These are phyloP conservation scores for Eristalis tenax DNA, from an alignment of 2,888 invertebrate species.

Conservation along the genomic window DNA sequence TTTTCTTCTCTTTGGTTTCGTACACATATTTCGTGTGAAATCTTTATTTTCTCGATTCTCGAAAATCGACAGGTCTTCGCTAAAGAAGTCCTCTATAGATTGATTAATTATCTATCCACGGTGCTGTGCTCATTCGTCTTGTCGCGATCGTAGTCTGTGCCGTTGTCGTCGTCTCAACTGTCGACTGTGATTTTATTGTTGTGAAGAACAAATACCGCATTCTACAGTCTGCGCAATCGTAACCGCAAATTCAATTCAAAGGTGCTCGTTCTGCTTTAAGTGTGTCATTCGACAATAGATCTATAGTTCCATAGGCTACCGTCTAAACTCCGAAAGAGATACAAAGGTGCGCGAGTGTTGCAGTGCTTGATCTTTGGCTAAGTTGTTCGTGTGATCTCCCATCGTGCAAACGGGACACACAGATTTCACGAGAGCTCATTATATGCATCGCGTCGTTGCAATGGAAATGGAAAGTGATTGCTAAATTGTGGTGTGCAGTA, in stretches of 20 bases:
- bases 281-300: constrained; percentile 57
- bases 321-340: constrained; percentile 31
- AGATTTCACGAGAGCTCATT: constrained; percentile 49
- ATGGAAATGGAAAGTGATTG: constrained; percentile 67
- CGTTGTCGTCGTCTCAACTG: constrained; percentile 15
- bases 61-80: constrained; percentile 44
- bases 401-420: constrained; percentile 12
- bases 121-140: constrained; percentile 53
- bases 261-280: constrained; percentile 57
- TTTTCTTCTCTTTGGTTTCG: constrained; percentile 16
- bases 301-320: constrained; percentile 25
- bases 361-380: constrained; percentile 57
- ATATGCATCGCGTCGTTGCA: constrained; percentile 20
- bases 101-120: constrained; percentile 59
- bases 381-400: constrained; percentile 38
- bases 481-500: constrained; percentile 51
- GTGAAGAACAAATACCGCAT: constrained; percentile 56
- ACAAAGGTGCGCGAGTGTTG: constrained; percentile 53
- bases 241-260: constrained; percentile 56
- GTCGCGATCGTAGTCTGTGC: constrained; percentile 13
- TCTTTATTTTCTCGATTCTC: constrained; percentile 1
- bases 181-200: constrained; percentile 33
- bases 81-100: constrained; percentile 32
- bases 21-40: constrained; percentile 36
- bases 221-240: constrained; percentile 38